Conservation (phyloP, 2,113 vertebrate species). For the Mungos mungo region DNA sequence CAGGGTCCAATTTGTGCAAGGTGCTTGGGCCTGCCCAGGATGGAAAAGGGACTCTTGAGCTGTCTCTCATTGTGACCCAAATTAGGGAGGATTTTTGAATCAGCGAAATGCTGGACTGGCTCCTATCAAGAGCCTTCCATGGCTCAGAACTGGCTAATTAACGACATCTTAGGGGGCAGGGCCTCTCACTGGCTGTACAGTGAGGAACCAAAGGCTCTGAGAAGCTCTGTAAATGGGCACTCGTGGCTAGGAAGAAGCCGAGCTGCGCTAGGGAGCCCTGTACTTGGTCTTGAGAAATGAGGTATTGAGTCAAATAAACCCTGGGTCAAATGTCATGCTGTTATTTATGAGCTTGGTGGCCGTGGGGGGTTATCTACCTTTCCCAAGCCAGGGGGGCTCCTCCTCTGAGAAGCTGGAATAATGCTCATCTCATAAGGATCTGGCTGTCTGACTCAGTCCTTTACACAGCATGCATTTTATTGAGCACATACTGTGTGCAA, state of each 20-base stretch:
- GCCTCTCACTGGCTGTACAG: not conserved
- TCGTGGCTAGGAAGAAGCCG: not conserved
- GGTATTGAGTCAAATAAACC: not conserved
- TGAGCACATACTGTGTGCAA: not conserved
- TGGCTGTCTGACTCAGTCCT: not conserved
- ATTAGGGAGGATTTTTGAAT: not conserved
- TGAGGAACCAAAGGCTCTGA: not conserved
- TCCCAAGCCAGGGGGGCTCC: not conserved
- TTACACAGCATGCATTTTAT: accelerated
- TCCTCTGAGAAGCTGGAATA: not conserved
- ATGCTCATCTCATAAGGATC: not conserved
- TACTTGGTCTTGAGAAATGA: not conserved
- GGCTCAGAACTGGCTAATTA: not conserved
- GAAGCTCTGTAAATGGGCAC: not conserved
- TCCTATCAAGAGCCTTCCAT: not conserved
- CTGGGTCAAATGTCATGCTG: not conserved
- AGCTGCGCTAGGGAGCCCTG: not conserved
- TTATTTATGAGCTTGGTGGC: not conserved
- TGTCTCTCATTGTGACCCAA: not conserved
- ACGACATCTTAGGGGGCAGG: accelerated
- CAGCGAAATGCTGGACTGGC: not conserved
- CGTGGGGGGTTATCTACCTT: accelerated
- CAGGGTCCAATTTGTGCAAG: no score
- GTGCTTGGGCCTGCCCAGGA: no score
- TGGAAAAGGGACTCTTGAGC: not conserved